Percentiles rank a stretch among this genome's conserved stretches.
These are phyloP conservation scores for Petrolisthes cinctipes DNA, from an alignment of 2,888 invertebrate species.

Conservation along the genomic window DNA sequence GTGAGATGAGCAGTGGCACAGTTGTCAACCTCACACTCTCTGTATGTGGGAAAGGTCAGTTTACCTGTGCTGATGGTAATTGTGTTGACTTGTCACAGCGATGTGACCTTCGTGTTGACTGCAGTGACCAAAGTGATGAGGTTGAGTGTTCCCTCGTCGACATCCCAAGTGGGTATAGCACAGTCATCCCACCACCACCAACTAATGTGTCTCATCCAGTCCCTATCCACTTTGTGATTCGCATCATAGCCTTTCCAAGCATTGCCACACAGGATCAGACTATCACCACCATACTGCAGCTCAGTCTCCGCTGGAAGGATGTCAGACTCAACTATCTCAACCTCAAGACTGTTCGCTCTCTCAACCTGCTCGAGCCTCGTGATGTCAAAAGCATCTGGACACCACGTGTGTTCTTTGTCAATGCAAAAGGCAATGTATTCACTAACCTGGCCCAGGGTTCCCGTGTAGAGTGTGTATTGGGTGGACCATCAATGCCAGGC, in stretches of 20 bases:
- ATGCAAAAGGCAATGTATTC: constrained; percentile 59
- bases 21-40: constrained; percentile 55
- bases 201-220: constrained; percentile 15
- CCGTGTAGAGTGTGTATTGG: constrained; percentile 51
- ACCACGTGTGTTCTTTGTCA: constrained; percentile 59
- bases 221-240: constrained; percentile 22
- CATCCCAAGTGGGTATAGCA: constrained; percentile 55
- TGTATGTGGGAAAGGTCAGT: constrained; percentile 47
- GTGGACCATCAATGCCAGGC: constrained; percentile 44
- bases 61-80: constrained; percentile 59
- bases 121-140: constrained; percentile 62
- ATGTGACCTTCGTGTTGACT: constrained; percentile 61
- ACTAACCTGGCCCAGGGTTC: constrained; percentile 58
- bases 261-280: constrained; percentile 60
- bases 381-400: constrained; percentile 55
- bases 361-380: constrained; percentile 54
- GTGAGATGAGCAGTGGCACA: constrained; percentile 35
- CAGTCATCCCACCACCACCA: constrained; percentile 55
- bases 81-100: constrained; percentile 52
- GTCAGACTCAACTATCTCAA: constrained; percentile 53
- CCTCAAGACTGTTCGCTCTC: constrained; percentile 56
- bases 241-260: constrained; percentile 55
- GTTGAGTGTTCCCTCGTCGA: constrained; percentile 47
- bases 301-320: constrained; percentile 58
- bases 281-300: constrained; percentile 40